Percentiles rank a stretch among this genome's conserved stretches.
phyloP scores from a whole-genome alignment of 2,797 vertebrate species.

The Clarias platycephalus region DNA sequence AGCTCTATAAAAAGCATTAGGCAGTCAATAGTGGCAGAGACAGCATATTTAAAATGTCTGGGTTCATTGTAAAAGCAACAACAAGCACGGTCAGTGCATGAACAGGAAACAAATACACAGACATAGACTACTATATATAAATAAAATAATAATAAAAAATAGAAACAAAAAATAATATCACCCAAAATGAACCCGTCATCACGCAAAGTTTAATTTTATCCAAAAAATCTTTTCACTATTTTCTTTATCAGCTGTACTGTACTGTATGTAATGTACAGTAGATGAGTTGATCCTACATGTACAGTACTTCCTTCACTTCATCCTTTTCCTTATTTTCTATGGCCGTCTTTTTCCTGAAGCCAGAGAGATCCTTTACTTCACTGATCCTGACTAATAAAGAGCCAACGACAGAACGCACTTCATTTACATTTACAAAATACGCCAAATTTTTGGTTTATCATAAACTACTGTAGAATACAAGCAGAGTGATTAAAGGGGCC shows the following conservation, averaged over 20 bases:
- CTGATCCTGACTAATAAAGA: background rate
- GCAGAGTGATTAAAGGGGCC: background rate
- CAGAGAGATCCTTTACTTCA: background rate
- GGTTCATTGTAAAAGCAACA: background rate
- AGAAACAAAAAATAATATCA: background rate
- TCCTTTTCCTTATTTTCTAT: background rate
- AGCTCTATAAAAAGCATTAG: slow-evolving; percentile 1
- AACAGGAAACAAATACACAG: background rate
- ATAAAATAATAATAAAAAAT: too few relatives aligned
- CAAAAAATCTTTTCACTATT: background rate
- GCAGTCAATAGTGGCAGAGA: slow-evolving; percentile 17
- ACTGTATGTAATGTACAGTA: background rate
- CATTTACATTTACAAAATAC: background rate
- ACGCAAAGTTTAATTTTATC: background rate
- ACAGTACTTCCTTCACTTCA: background rate
- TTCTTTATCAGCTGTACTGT: background rate
- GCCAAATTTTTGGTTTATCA: background rate
- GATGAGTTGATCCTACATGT: background rate
- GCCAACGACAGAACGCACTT: background rate
- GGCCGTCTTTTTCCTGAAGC: background rate
- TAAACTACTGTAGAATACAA: background rate
- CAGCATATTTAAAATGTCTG: background rate
- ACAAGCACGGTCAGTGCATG: background rate
- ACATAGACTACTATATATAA: background rate
- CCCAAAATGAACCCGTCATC: background rate